Base-by-base conservation (phyloP, 2,888 invertebrate genomes). In the Meiosimyza decipiens region DNA sequence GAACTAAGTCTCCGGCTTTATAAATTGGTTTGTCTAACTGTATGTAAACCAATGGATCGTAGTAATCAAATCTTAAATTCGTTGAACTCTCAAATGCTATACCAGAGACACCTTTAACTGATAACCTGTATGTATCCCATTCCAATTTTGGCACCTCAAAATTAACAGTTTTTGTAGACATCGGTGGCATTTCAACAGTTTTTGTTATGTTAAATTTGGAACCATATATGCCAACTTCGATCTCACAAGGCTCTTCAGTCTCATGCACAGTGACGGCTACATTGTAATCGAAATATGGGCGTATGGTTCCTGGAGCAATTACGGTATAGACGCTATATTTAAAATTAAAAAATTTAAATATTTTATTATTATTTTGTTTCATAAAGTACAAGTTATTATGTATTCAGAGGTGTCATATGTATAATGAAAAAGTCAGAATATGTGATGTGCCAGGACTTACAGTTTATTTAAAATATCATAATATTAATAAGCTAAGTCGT, bases 11-110 rank as follows among this genome's bases (percentile, higher is more conserved):
- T 12, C 93, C 92, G 0, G 97, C 96, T 83, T 96, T 94, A 86
- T 97, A 98, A 76, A 96, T 92, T 12, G 95, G 92, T 87, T 95
- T 94, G 87, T 98, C 97, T 0, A 96, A 96, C 86, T 98, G 97
- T 75, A 97, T 91, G 81, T 96, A 94, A 15, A 96, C 90, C 13
- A 95, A 94, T 6, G 79, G 76, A 51, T 78, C 77, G 82, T 96
- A 93, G 75, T 92, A 91, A 57, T 93, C 90, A 86, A 92, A 94
- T 59, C 91, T 89, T 66, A 97, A 85, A 11, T 90, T 89, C 2
- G 92, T 93, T n/a, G 92, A 90, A 75, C 94, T 92, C 60, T 90
- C 88, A 85, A 96, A 96, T 74, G 89, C 89, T 16, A 94, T 88
- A 4, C 95, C 95, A 6, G 92, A 90, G 33, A 91, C 88, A 12